Base-by-base conservation (phyloP, 2,113 vertebrate species). In the Calidris pugnax region DNA sequence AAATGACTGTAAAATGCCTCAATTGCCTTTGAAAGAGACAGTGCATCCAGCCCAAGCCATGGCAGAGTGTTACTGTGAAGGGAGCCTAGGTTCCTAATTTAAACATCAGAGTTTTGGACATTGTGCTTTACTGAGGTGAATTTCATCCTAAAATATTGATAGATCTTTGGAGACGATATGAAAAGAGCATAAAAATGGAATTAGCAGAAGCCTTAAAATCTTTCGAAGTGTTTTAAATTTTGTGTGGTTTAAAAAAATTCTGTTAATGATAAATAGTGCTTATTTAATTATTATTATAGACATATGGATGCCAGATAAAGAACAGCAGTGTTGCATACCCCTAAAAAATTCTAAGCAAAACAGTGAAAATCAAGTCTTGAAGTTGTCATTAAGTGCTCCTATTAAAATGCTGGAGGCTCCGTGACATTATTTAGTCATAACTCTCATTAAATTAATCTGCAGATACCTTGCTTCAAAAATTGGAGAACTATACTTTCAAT, bases 381-480 rank as follows among this genome's bases (percentile, higher is more conserved):
- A 87, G 85, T 9, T 66, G 16, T 39, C 30, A 39, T 73, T 75
- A 67, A 75, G 13, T 39, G 7, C 1, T 85, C 9, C 30, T 76
- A 41, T 88, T 88, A 88, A 73, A 64, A 74, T 71, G 7, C 19
- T 74, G 55, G 13, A 73, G 24, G 6, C 18, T 87, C 14, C 57
- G 22, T 74, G 64, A 22, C 50, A 80, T 90, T 76, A 93, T 79
- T 93, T 95, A 95, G 50, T 88, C 41, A 88, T 86, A 77, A 66
- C 5, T 83, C n/a, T 74, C 24, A 76, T 90, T 93, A 76, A 73
- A 93, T 68, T 73, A 90, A 77, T 86, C 63, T 86, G 53, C 33
- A 80, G 82, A 62, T 53, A 77, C 19, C 69, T 94, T 80, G 32
- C 33, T 95, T 82, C 45, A 88, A 92, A 93, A 93, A 50, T 32